Evolutionary conservation across 2,113 vertebrate species (phyloP).

Genomic region (Chaetorhynchus papuensis): DNA sequence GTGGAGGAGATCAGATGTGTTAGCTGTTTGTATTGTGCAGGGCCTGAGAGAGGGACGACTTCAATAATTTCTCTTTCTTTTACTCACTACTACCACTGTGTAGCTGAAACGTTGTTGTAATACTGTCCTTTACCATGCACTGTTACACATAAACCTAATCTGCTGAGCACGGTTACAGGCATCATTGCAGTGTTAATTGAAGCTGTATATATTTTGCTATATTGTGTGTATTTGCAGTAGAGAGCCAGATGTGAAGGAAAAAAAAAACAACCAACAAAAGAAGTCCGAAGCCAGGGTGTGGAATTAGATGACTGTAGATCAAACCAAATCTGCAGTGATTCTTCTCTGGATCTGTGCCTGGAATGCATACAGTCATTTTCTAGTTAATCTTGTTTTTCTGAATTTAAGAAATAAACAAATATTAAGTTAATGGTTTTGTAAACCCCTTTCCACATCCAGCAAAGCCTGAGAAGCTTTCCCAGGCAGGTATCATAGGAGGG

Average conservation of each 20-base stretch:
- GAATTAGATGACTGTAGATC: not conserved
- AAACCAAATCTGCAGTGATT: not conserved
- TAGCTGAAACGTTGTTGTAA: constrained; percentile 31
- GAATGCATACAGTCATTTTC: not conserved
- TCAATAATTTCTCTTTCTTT: constrained; percentile 38
- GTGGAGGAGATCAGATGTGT: not conserved
- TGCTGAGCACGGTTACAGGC: constrained; percentile 44
- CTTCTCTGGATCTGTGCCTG: not conserved
- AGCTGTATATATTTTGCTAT: constrained; percentile 66
- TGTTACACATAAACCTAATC: constrained; percentile 47
- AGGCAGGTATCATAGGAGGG: not conserved
- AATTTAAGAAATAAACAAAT: not conserved
- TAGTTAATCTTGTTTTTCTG: not conserved
- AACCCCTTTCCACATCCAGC: not conserved
- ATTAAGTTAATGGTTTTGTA: not conserved
- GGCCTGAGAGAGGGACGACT: constrained; percentile 46
- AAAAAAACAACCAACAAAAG: not conserved
- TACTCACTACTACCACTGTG: constrained; percentile 41
- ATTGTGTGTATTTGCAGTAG: constrained; percentile 60
- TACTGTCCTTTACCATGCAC: constrained; percentile 57
- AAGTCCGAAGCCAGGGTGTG: constrained; percentile 2
- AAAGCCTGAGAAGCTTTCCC: not conserved
- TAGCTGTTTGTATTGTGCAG: constrained; percentile 5
- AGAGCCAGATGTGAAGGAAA: constrained; percentile 21
- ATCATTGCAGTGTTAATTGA: constrained; percentile 45